These are phyloP conservation scores for Sebastolobus alascanus DNA, from an alignment of 2,797 vertebrate genomes.

Conservation along the genomic window DNA sequence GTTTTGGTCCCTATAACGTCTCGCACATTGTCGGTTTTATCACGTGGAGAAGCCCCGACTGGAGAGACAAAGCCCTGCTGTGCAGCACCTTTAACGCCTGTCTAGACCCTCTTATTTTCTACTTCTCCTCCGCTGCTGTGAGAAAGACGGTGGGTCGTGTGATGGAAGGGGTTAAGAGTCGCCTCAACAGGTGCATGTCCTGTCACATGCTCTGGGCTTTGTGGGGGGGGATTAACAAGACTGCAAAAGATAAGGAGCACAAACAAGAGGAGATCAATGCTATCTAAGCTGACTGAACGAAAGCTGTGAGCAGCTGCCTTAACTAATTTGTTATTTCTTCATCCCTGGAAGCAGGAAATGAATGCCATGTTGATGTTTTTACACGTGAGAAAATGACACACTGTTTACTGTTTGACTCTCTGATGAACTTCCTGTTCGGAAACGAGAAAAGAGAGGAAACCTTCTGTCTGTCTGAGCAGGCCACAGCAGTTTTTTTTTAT, in stretches of 20 bases:
- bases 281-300: slow-evolving; percentile 66
- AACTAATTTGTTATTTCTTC: slow-evolving; percentile 60
- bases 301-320: slow-evolving; percentile 49
- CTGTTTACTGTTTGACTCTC: slow-evolving; percentile 45
- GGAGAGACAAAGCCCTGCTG: slow-evolving; percentile 88
- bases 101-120: slow-evolving; percentile 92
- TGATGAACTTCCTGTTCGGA: slow-evolving; percentile 53
- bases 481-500: not conserved
- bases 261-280: slow-evolving; percentile 74
- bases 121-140: slow-evolving; percentile 89
- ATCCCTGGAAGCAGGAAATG: slow-evolving; percentile 67
- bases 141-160: slow-evolving; percentile 77
- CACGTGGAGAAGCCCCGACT: slow-evolving; percentile 77
- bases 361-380: slow-evolving; percentile 65
- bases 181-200: slow-evolving; percentile 56
- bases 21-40: slow-evolving; percentile 90
- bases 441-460: not conserved
- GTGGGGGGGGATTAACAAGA: slow-evolving; percentile 44
- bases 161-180: slow-evolving; percentile 59
- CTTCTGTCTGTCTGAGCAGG: not conserved
- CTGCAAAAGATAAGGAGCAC: slow-evolving; percentile 62
- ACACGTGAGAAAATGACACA: slow-evolving; percentile 26
- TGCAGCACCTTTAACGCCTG: slow-evolving; percentile 91
- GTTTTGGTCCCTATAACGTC: slow-evolving; percentile 92
- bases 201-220: slow-evolving; percentile 29